Conservation (phyloP, 2,113 vertebrate genomes). For the Ctenodactylus gundi region DNA sequence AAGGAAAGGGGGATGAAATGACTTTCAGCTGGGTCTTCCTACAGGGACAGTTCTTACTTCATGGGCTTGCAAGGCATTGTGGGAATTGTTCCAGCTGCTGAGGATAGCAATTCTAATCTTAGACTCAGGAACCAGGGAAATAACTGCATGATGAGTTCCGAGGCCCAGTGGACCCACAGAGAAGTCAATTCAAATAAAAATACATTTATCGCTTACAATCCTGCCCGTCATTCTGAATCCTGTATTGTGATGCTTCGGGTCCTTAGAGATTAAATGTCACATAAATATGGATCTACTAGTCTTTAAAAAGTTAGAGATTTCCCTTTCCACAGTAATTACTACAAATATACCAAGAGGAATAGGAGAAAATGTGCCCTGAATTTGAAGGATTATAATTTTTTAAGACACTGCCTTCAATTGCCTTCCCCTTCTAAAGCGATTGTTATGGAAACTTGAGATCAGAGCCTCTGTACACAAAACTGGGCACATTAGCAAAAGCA, state of each 20-base stretch:
- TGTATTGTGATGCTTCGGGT: not conserved
- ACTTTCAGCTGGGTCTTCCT: not conserved
- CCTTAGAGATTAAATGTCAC: conserved; percentile 21
- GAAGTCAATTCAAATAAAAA: conserved; percentile 64
- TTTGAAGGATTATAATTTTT: not conserved
- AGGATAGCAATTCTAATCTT: conserved; percentile 51
- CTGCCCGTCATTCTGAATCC: not conserved
- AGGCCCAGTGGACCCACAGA: not conserved
- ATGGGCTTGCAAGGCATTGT: not conserved
- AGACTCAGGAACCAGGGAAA: conserved; percentile 42
- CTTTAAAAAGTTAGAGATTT: conserved; percentile 16
- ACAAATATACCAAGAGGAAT: not conserved
- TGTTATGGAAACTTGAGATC: not conserved
- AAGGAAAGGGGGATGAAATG: not conserved
- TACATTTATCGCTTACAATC: conserved; percentile 38
- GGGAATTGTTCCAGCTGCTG: conserved; percentile 1
- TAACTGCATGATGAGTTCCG: conserved; percentile 52
- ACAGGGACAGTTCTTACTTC: conserved; percentile 8
- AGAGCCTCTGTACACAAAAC: not conserved
- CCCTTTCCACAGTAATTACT: not conserved
- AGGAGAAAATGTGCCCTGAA: not conserved
- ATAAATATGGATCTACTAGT: not conserved
- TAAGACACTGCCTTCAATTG: not conserved
- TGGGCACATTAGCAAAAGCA: not conserved
- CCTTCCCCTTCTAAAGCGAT: not conserved